These are phyloP conservation scores for Caranx ignobilis DNA, from an alignment of 2,113 vertebrate genomes.

Conservation along the genomic window DNA sequence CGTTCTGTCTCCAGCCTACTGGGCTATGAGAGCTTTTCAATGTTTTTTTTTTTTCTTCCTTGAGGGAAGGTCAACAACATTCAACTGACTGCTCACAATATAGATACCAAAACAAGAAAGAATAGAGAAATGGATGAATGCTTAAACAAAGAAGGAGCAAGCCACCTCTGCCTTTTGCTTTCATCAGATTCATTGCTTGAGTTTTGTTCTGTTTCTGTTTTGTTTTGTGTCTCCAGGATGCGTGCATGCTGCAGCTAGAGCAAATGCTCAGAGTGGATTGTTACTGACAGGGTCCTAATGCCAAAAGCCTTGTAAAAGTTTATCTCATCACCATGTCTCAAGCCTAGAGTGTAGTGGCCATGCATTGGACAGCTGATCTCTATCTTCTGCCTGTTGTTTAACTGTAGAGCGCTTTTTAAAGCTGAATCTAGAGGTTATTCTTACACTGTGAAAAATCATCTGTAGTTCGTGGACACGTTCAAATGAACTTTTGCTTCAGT, in stretches of 20 bases:
- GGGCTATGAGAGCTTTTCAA: not conserved
- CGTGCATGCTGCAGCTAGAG: not conserved
- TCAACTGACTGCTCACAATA: slow-evolving; percentile 10
- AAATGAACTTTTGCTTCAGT: not conserved
- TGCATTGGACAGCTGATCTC: not conserved
- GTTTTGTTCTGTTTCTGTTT: not conserved
- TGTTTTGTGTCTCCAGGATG: slow-evolving; percentile 6
- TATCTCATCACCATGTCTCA: not conserved
- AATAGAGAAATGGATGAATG: slow-evolving; percentile 27
- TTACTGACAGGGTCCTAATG: slow-evolving; percentile 17
- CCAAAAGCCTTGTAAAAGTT: slow-evolving; percentile 13
- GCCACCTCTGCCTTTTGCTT: not conserved
- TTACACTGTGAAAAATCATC: not conserved
- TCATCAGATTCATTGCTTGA: not conserved
- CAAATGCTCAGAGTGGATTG: slow-evolving; percentile 16
- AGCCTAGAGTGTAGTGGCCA: not conserved
- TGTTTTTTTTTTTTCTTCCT: slow-evolving; percentile 7
- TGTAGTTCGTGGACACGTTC: not conserved
- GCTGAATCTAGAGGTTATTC: not conserved
- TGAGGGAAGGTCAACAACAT: slow-evolving; percentile 32
- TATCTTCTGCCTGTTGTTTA: not conserved
- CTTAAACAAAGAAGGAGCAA: slow-evolving; percentile 42
- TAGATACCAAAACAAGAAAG: not conserved
- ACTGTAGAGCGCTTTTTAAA: not conserved
- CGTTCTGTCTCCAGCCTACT: not conserved